Conservation (phyloP, 2,797 vertebrate species). For the Acanthurus tractus region DNA sequence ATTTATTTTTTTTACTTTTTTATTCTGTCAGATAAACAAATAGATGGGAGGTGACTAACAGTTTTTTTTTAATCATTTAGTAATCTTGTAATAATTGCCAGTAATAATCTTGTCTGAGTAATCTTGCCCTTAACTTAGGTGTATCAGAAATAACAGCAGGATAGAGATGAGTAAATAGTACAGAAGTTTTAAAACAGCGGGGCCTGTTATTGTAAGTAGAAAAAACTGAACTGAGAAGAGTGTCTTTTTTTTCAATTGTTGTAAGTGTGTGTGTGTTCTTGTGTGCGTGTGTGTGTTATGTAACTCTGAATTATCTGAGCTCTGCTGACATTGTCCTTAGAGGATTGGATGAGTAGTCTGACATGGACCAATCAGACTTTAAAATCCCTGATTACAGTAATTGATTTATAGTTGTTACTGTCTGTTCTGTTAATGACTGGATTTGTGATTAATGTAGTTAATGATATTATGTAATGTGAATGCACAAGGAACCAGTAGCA, state of each 20-base stretch:
- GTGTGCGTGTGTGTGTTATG: conserved; percentile 34
- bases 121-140: no score
- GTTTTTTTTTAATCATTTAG: neutral
- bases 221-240: no score
- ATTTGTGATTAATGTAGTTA: conserved; percentile 44
- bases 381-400: conserved; percentile 28
- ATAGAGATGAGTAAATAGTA: no score
- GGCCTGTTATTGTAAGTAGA: no score
- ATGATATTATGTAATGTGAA: conserved; percentile 49
- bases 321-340: conserved; percentile 46
- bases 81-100: no score
- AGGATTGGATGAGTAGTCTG: conserved; percentile 38
- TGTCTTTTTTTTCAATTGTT: neutral
- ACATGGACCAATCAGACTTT: conserved; percentile 50
- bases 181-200: no score
- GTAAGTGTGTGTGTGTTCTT: neutral
- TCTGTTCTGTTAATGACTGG: conserved; percentile 43
- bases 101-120: no score
- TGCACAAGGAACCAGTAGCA: neutral
- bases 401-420: conserved; percentile 37
- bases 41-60: neutral
- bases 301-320: conserved; percentile 44
- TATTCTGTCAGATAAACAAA: neutral
- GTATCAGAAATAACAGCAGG: no score
- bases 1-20: no score